Evolutionary conservation across 1,140 invertebrate species (phyloP).

Genomic region (Pogonognathellus flavescens): DNA sequence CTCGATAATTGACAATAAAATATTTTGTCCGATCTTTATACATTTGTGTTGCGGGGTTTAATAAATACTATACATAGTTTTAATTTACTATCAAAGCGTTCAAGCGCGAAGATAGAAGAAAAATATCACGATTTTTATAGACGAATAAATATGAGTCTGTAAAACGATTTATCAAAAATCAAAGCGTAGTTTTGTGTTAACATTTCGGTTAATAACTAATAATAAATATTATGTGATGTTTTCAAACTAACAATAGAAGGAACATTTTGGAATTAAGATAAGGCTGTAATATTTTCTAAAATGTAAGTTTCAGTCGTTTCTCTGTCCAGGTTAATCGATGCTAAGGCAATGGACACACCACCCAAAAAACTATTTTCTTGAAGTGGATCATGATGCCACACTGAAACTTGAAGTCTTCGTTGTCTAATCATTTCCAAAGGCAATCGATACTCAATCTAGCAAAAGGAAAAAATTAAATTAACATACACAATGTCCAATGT

Average conservation of each 20-base stretch:
- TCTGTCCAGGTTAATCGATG: constrained; percentile 79
- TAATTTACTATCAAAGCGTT: too few relatives aligned
- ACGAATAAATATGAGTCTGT: too few relatives aligned
- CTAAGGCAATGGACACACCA: constrained; percentile 82
- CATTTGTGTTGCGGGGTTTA: too few relatives aligned
- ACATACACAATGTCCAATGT: constrained; percentile 38
- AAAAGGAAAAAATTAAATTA: constrained; percentile 67
- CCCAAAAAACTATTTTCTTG: constrained; percentile 96
- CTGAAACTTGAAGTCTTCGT: constrained; percentile 87
- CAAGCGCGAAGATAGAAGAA: too few relatives aligned
- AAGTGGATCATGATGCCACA: constrained; percentile 95
- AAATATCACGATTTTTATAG: too few relatives aligned
- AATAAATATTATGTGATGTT: neutral
- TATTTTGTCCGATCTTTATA: too few relatives aligned
- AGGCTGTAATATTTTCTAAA: constrained; percentile 73
- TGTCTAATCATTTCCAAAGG: constrained; percentile 83
- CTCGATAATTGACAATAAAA: too few relatives aligned
- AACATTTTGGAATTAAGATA: constrained; percentile 47
- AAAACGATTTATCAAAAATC: too few relatives aligned
- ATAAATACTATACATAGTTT: too few relatives aligned
- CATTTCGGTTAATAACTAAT: too few relatives aligned
- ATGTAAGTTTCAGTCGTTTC: constrained; percentile 87
- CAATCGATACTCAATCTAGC: constrained; percentile 89
- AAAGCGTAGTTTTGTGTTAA: too few relatives aligned
- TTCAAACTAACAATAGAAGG: neutral